phyloP scores from a whole-genome alignment of 1,140 invertebrate species.

The Listronotus bonariensis region DNA sequence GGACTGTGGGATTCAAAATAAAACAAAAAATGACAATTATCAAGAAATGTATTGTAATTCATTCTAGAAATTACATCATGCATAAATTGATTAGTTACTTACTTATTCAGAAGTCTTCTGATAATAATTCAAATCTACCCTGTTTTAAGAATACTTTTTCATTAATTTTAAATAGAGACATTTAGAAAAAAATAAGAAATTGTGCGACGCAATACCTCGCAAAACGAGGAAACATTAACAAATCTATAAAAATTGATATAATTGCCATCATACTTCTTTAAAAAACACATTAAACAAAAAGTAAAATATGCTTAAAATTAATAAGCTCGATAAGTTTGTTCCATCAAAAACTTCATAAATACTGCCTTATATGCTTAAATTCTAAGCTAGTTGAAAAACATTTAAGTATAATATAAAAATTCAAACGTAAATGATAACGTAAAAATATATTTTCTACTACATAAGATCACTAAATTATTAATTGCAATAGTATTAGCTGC shows the following conservation, averaged over 20 bases:
- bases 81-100: slow-evolving; percentile 14
- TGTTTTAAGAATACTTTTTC: slow-evolving; percentile 27
- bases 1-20: slow-evolving; percentile 5
- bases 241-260: neutral
- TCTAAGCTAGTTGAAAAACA: slow-evolving; percentile 12
- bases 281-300: slow-evolving; percentile 2
- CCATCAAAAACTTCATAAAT: slow-evolving; percentile 5
- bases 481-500: slow-evolving; percentile 8
- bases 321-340: slow-evolving; percentile 13
- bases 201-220: neutral
- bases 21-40: slow-evolving; percentile 17
- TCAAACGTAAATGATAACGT: slow-evolving; percentile 7
- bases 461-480: slow-evolving; percentile 11
- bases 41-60: slow-evolving; percentile 12
- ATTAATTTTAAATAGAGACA: slow-evolving; percentile 4
- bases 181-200: slow-evolving; percentile 6
- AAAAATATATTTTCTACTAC: slow-evolving; percentile 19
- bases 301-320: slow-evolving; percentile 5
- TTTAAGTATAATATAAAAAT: slow-evolving; percentile 2
- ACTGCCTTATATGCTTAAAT: slow-evolving; percentile 10
- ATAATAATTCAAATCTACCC: slow-evolving; percentile 24
- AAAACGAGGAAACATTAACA: neutral
- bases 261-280: neutral
- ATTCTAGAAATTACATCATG: slow-evolving; percentile 19
- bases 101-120: neutral